These are phyloP conservation scores for Adelphocoris suturalis DNA, from an alignment of 2,888 invertebrate genomes.

Conservation along the genomic window DNA sequence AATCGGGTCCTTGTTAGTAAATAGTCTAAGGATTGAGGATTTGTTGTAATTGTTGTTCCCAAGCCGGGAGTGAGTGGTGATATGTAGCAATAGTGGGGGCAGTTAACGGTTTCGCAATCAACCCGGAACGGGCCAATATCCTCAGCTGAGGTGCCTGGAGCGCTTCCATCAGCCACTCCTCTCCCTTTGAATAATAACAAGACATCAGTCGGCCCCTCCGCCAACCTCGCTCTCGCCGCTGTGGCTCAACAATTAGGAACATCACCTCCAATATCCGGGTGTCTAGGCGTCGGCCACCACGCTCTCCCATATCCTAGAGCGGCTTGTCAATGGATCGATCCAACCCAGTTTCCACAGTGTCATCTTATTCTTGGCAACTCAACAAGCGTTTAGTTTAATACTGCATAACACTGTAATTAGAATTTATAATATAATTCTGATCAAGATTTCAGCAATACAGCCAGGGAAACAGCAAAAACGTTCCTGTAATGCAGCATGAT, in stretches of 20 bases:
- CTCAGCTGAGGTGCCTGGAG: conserved; percentile 7
- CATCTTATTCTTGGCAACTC: too few species aligned
- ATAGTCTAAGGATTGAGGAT: neutral
- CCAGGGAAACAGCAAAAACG: too few species aligned
- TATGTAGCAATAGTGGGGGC: neutral
- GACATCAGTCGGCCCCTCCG: neutral
- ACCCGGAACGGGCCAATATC: conserved; percentile 16
- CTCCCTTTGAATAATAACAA: conserved; percentile 17
- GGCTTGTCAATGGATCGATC: neutral
- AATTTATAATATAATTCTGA: too few species aligned
- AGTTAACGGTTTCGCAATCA: neutral
- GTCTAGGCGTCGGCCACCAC: neutral
- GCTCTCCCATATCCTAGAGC: neutral
- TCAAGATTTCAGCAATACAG: too few species aligned
- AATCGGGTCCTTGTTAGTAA: too few species aligned
- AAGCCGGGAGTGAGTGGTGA: neutral
- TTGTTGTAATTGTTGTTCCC: neutral
- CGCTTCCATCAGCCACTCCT: neutral
- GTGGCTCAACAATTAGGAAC: neutral
- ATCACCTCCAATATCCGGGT: neutral
- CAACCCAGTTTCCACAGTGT: too few species aligned
- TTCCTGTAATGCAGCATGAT: too few species aligned
- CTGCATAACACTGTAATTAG: too few species aligned
- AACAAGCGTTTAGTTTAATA: too few species aligned
- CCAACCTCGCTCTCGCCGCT: neutral